phyloP scores from a whole-genome alignment of 2,113 vertebrate genomes.

The Aplodontia rufa region DNA sequence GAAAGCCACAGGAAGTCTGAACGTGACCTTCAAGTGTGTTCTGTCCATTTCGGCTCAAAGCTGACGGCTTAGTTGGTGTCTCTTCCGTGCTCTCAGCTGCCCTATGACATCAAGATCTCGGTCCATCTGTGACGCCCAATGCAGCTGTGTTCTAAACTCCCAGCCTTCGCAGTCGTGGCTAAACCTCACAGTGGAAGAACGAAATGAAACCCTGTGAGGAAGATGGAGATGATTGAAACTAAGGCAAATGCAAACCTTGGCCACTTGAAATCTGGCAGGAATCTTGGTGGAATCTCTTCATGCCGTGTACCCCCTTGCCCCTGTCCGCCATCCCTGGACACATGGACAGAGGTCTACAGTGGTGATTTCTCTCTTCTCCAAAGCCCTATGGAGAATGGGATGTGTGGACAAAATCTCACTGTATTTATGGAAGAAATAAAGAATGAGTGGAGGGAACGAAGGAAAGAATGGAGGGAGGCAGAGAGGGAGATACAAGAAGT shows the following conservation, averaged over 20 bases:
- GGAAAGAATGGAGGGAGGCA: too few species aligned
- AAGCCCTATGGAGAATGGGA: background rate
- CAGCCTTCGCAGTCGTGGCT: accelerated
- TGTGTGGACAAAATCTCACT: accelerated
- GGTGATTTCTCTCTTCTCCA: too few species aligned
- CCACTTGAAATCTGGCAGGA: background rate
- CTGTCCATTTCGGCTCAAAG: background rate
- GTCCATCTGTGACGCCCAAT: too few species aligned
- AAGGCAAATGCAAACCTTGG: too few species aligned
- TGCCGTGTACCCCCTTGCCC: accelerated
- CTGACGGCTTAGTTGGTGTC: accelerated
- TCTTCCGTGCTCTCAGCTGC: accelerated
- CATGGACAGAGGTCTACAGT: accelerated
- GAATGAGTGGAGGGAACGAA: too few species aligned
- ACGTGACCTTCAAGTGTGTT: background rate
- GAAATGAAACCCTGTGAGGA: background rate
- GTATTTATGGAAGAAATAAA: background rate
- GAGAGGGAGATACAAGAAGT: too few species aligned
- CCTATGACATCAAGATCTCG: accelerated
- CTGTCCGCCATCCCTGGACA: too few species aligned
- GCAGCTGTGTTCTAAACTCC: background rate
- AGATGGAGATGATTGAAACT: accelerated
- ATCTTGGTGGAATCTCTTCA: too few species aligned
- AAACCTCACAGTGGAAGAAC: background rate
- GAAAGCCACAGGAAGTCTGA: background rate